A percentile compares a stretch with the other conserved stretches of the same genome.
Evolutionary conservation across 1,140 invertebrate species (phyloP).

Genomic region (Zaprionus camerounensis): DNA sequence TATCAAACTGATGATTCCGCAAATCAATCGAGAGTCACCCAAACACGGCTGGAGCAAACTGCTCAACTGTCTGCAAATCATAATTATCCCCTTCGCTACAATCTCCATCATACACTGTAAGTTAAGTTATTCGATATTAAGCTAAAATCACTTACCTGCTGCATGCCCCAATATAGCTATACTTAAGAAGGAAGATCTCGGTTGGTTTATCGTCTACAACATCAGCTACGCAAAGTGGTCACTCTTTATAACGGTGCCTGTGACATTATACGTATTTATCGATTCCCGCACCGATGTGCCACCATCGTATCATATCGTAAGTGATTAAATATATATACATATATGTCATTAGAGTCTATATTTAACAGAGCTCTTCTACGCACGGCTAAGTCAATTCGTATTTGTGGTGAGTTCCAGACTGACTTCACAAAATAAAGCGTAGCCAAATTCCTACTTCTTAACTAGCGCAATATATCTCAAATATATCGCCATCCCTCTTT

Average conservation of each 20-base stretch:
- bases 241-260: conserved; percentile 33
- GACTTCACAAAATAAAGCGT: no score
- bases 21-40: conserved; percentile 35
- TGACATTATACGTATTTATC: conserved; percentile 31
- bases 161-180: conserved; percentile 12
- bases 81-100: conserved; percentile 25
- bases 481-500: no score
- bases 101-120: conserved; percentile 26
- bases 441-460: no score
- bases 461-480: no score
- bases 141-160: background rate
- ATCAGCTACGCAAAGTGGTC: conserved; percentile 20
- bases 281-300: conserved; percentile 58
- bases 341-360: no score
- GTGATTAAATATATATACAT: background rate
- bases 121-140: background rate
- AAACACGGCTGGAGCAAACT: conserved; percentile 67
- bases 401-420: no score
- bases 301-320: conserved; percentile 53
- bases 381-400: no score
- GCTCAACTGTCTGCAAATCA: conserved; percentile 57
- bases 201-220: conserved; percentile 21
- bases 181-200: background rate
- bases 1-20: conserved; percentile 31
- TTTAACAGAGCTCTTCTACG: no score